phyloP scores from a whole-genome alignment of 2,113 vertebrate species.

The Conger conger region DNA sequence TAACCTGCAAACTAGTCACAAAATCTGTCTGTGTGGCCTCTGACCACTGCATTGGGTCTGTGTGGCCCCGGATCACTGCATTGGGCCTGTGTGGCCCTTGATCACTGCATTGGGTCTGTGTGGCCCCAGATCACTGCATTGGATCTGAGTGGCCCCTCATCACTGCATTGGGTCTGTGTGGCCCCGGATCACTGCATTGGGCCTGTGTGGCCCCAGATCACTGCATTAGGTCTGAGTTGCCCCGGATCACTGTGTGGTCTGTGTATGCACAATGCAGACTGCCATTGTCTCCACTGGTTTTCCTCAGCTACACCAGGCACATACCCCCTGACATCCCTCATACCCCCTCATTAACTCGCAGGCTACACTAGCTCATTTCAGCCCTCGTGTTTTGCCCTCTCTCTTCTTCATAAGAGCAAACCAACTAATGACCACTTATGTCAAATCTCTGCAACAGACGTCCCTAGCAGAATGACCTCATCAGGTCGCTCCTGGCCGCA shows the following conservation, averaged over 20 bases:
- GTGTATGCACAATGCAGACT: constrained; percentile 11
- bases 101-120: too few relatives aligned
- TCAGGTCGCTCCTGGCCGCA: constrained; percentile 55
- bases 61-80: too few relatives aligned
- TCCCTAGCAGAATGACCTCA: constrained; percentile 44
- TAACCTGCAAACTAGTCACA: too few relatives aligned
- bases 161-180: too few relatives aligned
- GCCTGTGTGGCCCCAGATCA: too few relatives aligned
- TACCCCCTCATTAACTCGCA: constrained; percentile 29
- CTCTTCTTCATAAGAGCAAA: constrained; percentile 53
- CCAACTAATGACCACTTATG: constrained; percentile 63
- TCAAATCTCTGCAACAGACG: constrained; percentile 50
- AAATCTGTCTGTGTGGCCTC: too few relatives aligned
- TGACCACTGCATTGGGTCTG: too few relatives aligned
- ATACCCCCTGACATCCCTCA: constrained; percentile 49
- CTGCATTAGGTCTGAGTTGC: not conserved
- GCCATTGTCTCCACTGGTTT: constrained; percentile 51
- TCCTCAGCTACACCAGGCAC: constrained; percentile 52
- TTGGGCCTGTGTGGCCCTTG: too few relatives aligned
- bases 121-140: too few relatives aligned
- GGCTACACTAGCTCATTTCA: constrained; percentile 42
- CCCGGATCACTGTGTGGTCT: not conserved
- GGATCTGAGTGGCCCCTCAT: too few relatives aligned
- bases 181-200: too few relatives aligned
- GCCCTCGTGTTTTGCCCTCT: constrained; percentile 28